Evolutionary conservation across 2,797 vertebrate species (phyloP).

Genomic region (Anguilla megastoma): DNA sequence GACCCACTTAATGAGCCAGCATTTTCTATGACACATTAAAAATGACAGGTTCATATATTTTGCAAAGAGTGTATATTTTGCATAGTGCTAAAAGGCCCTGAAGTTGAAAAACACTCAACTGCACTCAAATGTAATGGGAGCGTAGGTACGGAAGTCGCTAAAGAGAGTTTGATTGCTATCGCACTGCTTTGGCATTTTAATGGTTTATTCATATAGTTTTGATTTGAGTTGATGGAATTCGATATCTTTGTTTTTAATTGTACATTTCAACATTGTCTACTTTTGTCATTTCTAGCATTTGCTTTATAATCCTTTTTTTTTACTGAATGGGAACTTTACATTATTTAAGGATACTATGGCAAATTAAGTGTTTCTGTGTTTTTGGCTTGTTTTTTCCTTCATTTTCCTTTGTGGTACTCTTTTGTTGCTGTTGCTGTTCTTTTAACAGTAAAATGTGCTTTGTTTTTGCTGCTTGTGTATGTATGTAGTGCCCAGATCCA

Average conservation of each 20-base stretch:
- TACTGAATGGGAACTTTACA: background rate
- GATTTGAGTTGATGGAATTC: background rate
- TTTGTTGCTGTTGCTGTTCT: background rate
- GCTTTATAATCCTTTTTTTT: background rate
- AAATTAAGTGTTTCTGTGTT: background rate
- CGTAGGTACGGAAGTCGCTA: background rate
- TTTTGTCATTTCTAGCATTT: background rate
- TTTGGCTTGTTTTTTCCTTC: background rate
- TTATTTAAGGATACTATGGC: background rate
- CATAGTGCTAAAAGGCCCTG: background rate
- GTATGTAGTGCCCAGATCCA: background rate
- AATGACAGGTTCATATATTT: background rate
- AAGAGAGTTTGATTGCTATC: background rate
- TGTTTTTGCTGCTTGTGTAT: background rate
- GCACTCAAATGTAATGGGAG: background rate
- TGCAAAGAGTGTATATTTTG: background rate
- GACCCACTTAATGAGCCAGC: background rate
- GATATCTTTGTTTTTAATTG: background rate
- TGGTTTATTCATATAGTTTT: background rate
- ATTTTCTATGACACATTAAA: too few species aligned
- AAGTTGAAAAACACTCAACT: background rate
- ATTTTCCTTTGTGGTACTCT: background rate
- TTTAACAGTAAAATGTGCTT: background rate
- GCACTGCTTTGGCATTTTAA: background rate
- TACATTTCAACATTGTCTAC: background rate